Base-by-base conservation (phyloP, 2,888 invertebrate genomes). In the Thysanoteuthis rhombus region DNA sequence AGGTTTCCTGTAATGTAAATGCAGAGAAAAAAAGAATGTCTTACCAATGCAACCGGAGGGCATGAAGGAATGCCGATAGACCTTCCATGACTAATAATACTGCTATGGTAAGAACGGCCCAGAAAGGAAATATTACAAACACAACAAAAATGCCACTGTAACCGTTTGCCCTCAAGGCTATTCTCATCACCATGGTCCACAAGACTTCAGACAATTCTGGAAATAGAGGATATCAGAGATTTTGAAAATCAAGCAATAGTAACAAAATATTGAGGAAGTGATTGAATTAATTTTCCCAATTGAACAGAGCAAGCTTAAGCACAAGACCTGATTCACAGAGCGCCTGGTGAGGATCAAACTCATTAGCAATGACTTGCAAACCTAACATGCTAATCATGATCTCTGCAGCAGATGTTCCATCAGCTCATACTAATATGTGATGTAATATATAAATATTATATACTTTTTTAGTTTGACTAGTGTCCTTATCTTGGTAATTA, bases 1-100 rank as follows among this genome's bases (percentile, higher is more conserved):
- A 0, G 89, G 22, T 93, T 36, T 38, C 19, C 2, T 38, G 36
- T 38, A 75, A 40, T 25, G 25, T 22, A 58, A 3, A n/a, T 36
- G 47, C 12, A 22, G 1, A 32, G 89, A 58, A 32, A 25, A n/a
- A 75, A 75, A 75, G n/a, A 36, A 36, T 90, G 28, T 96, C 97
- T 97, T 97, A 99, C 99, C 99, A 99, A 97, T 99, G 99, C 96
- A 99, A 97, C 97, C 99, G 98, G 95, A 99, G 98, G 42, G 99
- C 99, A 97, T 99, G 99, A 95, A 99, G 98, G 98, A 99, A 99
- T 93, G 99, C 99, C 42, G 99, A 99, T 40, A 99, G 98, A 1
- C 99, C 99, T 97, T 99, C 99, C 99, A 99, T 99, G 93, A 99
- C 98, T 94, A 99, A 99, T 58, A 99, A 98, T 97, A 99, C 99